Evolutionary conservation across 2,797 vertebrate genomes (phyloP).

Genomic region (Takifugu rubripes): DNA sequence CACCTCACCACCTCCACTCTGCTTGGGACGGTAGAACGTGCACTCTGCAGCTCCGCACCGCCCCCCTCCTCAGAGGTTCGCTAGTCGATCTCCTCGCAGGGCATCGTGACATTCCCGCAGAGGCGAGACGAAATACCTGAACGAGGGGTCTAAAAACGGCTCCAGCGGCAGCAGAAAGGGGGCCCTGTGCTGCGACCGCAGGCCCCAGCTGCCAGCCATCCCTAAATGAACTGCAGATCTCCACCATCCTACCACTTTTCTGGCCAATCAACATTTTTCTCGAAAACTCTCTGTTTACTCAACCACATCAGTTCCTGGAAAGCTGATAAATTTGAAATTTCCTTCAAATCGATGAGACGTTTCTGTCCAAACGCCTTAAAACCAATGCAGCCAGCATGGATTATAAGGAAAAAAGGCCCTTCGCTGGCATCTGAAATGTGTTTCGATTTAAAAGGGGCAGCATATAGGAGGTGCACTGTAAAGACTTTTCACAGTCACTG

Average conservation of each 20-base stretch:
- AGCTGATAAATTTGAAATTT: neutral
- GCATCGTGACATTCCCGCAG: neutral
- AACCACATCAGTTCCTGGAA: neutral
- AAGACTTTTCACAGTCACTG: slow-evolving; percentile 8
- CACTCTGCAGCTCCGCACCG: too few relatives aligned
- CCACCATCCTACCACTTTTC: too few relatives aligned
- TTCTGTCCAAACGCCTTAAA: slow-evolving; percentile 1
- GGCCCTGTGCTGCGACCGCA: neutral
- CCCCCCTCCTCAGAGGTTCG: too few relatives aligned
- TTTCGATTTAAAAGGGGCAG: slow-evolving; percentile 4
- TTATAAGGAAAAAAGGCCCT: slow-evolving; percentile 1
- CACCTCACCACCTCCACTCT: too few relatives aligned
- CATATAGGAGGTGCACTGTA: slow-evolving; percentile 8
- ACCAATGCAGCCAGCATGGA: neutral
- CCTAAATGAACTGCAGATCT: too few relatives aligned
- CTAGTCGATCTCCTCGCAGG: neutral
- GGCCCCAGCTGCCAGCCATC: neutral
- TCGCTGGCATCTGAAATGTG: slow-evolving; percentile 13
- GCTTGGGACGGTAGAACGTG: too few relatives aligned
- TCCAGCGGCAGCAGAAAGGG: neutral
- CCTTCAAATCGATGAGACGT: neutral
- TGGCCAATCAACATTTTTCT: too few relatives aligned
- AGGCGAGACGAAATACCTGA: neutral
- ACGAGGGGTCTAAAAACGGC: neutral
- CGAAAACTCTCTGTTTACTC: neutral